Percentiles rank a stretch among this genome's conserved stretches.
Conservation (phyloP, 2,888 invertebrate genomes). For the Eupithecia exiguata region DNA sequence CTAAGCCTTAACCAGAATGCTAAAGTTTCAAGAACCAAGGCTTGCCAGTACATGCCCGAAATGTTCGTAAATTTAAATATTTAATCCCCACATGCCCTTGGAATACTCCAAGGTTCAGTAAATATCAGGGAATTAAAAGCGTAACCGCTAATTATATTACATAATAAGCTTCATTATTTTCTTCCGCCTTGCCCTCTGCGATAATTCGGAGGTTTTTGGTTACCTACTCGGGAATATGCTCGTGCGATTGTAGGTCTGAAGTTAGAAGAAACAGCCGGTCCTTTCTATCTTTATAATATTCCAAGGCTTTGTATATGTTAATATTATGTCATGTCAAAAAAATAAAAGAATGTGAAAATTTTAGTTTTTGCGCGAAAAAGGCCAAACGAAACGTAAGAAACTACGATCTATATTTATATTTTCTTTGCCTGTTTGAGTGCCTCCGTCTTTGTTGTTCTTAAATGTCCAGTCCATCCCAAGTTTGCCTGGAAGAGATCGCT, state of each 20-base stretch:
- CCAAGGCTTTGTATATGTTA: too few relatives aligned
- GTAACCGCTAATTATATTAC: constrained; percentile 35
- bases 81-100: not conserved
- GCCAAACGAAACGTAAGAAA: too few relatives aligned
- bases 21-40: not conserved
- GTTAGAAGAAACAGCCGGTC: constrained; percentile 2
- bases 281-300: not conserved
- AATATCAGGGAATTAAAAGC: constrained; percentile 18
- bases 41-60: not conserved
- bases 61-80: not conserved
- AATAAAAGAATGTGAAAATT: too few relatives aligned
- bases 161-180: constrained; percentile 61
- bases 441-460: too few relatives aligned
- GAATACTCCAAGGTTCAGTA: constrained; percentile 15
- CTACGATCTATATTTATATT: too few relatives aligned
- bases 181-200: constrained; percentile 48
- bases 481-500: too few relatives aligned
- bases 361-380: too few relatives aligned
- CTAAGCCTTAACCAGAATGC: too few relatives aligned
- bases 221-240: constrained; percentile 32
- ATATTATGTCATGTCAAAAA: too few relatives aligned
- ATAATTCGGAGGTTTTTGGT: constrained; percentile 39
- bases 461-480: too few relatives aligned
- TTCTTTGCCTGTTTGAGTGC: too few relatives aligned
- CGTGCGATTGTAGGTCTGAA: constrained; percentile 29